These are phyloP conservation scores for Cotesia congregata DNA, from an alignment of 2,888 invertebrate species.

Conservation along the genomic window DNA sequence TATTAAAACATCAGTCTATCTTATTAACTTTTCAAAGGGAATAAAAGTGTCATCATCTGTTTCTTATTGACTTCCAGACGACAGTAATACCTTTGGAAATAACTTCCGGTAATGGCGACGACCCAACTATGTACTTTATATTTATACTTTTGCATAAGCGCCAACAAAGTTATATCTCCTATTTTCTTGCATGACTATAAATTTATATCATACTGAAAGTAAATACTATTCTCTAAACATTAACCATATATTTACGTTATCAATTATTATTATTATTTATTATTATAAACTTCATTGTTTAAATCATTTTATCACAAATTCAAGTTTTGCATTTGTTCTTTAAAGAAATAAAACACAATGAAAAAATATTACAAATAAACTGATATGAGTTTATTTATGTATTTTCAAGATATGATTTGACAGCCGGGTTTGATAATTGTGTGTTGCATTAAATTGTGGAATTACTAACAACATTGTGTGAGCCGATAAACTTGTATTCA, in stretches of 20 bases:
- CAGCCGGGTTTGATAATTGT: too few relatives aligned
- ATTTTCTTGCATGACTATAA: background rate
- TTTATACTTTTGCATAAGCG: constrained; percentile 34
- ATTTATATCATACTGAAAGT: constrained; percentile 14
- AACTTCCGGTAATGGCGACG: constrained; percentile 54
- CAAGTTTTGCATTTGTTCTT: too few relatives aligned
- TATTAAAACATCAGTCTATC: background rate
- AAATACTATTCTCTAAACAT: background rate
- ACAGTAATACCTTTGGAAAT: constrained; percentile 52
- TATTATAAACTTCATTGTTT: too few relatives aligned
- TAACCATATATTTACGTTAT: background rate
- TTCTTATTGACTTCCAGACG: constrained; percentile 50
- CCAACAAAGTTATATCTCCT: constrained; percentile 18
- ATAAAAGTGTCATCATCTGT: constrained; percentile 42
- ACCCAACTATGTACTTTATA: constrained; percentile 31
- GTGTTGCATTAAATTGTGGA: too few relatives aligned
- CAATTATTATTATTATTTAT: too few relatives aligned
- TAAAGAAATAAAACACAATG: too few relatives aligned
- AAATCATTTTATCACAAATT: too few relatives aligned
- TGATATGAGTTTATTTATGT: too few relatives aligned
- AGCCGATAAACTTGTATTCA: too few relatives aligned
- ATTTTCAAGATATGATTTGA: too few relatives aligned
- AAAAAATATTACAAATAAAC: too few relatives aligned
- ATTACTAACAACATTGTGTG: too few relatives aligned
- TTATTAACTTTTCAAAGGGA: constrained; percentile 26